A percentile compares a stretch with the other conserved stretches of the same genome.
Evolutionary conservation across 2,888 invertebrate species (phyloP).

Genomic region (Patella ulyssiponensis): DNA sequence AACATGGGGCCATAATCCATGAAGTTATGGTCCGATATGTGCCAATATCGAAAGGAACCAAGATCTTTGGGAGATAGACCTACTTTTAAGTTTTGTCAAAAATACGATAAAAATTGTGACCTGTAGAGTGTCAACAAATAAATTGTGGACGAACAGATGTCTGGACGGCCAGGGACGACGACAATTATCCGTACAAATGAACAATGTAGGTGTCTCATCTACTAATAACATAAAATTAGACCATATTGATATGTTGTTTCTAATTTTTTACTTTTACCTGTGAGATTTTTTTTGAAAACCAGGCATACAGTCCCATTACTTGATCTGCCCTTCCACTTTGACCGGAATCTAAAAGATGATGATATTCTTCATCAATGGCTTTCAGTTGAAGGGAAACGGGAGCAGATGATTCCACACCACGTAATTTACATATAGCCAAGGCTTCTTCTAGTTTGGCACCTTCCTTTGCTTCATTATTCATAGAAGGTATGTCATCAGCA

Average conservation of each 20-base stretch:
- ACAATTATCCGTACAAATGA: too few species aligned
- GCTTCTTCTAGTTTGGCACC: slow-evolving; percentile 71
- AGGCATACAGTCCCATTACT: slow-evolving; percentile 66
- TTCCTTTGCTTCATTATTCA: slow-evolving; percentile 67
- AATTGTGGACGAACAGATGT: too few species aligned
- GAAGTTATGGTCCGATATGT: too few species aligned
- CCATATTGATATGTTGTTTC: not conserved
- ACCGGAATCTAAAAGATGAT: slow-evolving; percentile 61
- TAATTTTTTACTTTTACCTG: slow-evolving; percentile 53
- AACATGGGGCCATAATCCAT: too few species aligned
- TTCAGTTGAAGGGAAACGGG: slow-evolving; percentile 68
- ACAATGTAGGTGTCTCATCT: too few species aligned
- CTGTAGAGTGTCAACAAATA: too few species aligned
- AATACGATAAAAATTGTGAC: too few species aligned
- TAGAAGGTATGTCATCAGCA: slow-evolving; percentile 51
- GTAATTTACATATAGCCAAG: slow-evolving; percentile 68
- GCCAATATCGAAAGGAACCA: too few species aligned
- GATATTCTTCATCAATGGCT: slow-evolving; percentile 71
- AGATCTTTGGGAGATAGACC: too few species aligned
- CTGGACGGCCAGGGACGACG: too few species aligned
- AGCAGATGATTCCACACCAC: slow-evolving; percentile 61
- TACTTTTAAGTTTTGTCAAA: too few species aligned
- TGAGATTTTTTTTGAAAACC: slow-evolving; percentile 70
- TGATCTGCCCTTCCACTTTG: slow-evolving; percentile 69
- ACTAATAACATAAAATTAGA: too few species aligned